These are phyloP conservation scores for Cettia cetti DNA, from an alignment of 2,113 vertebrate species.

Conservation along the genomic window DNA sequence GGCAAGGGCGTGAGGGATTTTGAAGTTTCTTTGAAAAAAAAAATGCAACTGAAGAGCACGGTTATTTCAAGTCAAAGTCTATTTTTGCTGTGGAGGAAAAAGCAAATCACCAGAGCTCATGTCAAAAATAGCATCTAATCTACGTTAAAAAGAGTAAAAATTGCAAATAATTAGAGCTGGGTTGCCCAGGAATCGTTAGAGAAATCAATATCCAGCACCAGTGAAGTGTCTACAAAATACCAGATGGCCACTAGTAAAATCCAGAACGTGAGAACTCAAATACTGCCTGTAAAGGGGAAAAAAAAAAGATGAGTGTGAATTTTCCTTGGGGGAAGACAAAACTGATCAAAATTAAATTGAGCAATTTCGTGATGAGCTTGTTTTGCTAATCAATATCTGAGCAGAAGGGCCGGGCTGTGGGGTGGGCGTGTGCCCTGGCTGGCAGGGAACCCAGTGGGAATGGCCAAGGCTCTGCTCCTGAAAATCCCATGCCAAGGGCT, in stretches of 20 bases:
- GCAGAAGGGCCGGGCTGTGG: background rate
- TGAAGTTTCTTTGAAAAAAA: too few species aligned
- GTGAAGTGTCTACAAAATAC: background rate
- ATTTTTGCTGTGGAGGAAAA: background rate
- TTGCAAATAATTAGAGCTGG: background rate
- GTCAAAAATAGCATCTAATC: background rate
- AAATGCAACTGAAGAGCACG: background rate
- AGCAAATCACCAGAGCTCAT: background rate
- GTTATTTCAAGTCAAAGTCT: background rate
- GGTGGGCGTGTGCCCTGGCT: background rate
- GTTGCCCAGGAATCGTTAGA: background rate
- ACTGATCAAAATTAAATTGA: background rate
- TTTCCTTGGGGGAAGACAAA: constrained; percentile 5
- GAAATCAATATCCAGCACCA: background rate
- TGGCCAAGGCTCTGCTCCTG: background rate
- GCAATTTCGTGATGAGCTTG: background rate
- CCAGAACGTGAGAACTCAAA: background rate
- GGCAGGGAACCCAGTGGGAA: background rate
- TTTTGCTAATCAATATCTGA: background rate
- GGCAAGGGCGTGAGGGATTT: rapidly evolving
- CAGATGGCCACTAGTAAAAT: constrained; percentile 7
- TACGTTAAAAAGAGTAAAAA: background rate
- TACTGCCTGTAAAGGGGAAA: background rate
- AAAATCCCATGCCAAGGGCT: background rate
- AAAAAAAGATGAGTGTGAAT: background rate